Evolutionary conservation across 1,140 invertebrate genomes (phyloP), one percentile per base, ranked within the genome.

Genomic region (Ips nitidus): DNA sequence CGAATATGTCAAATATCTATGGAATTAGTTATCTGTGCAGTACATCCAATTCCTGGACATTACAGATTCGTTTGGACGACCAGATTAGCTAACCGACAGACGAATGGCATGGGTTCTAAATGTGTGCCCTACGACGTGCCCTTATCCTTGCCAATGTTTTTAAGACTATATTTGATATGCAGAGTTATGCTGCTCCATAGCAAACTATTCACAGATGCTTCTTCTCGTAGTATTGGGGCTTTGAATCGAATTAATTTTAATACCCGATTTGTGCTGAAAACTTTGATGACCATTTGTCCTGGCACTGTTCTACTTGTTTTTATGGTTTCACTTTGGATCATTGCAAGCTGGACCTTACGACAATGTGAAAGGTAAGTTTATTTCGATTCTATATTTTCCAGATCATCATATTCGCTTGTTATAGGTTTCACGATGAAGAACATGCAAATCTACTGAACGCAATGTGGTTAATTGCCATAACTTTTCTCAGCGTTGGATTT

Each of bases 191-290:
- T 99, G 75, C 88, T 99, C 75, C 98, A 99, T 85, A 97, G 94
- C 82, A 98, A 98, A 87, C 87, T 99, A 62, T 99, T 99, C 85
- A 99, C 97, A 52, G 97, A 99, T 84, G 96, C 97, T 71, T 98
- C 95, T 56, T 96, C 94, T 59, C 86, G 91, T 79, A 92, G 90
- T 84, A 94, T 94, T 85, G 97, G 97, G 79, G 98, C 98, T 77
- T 88, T 99, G 78, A 99, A 99, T 88, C 90, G 97, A 79, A 99
- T 99, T 83, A 99, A 98, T 85, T 99, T 99, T 87, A 98, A 99
- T 85, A 99, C 98, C 78, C 88, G 91, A 79, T 99, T 99, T 85
- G 97, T 99, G 77, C 88, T 99, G 77, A 99, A 99, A 86, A 99
- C 98, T 56, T 85, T 99, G 74, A 99, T 99, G 98, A 99, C 97